These are phyloP conservation scores for Vidua chalybeata DNA, from an alignment of 2,113 vertebrate species.

Conservation along the genomic window DNA sequence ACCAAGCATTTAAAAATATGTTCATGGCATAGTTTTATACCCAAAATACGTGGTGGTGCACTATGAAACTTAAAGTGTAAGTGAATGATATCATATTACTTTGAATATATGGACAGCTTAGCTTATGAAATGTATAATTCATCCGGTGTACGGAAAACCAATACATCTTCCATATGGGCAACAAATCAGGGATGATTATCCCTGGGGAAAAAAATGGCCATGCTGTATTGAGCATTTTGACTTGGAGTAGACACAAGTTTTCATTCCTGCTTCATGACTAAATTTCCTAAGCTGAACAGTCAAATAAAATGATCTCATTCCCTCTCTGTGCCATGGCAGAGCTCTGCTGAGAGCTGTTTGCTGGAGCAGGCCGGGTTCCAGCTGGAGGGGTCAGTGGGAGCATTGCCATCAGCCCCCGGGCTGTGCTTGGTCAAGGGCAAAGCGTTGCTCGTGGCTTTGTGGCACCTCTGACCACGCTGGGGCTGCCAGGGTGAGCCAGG, in stretches of 20 bases:
- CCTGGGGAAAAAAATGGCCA: not conserved
- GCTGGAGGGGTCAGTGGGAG: not conserved
- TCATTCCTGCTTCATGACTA: conserved; percentile 49
- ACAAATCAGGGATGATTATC: conserved; percentile 51
- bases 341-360: not conserved
- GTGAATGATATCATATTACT: conserved; percentile 26
- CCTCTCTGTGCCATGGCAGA: not conserved
- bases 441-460: not conserved
- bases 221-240: conserved; percentile 30
- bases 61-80: not conserved
- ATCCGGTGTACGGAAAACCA: conserved; percentile 13
- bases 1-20: conserved; percentile 17
- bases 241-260: conserved; percentile 29
- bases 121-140: conserved; percentile 50
- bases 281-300: conserved; percentile 52
- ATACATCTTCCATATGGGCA: conserved; percentile 50
- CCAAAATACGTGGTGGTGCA: not conserved
- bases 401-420: rapidly evolving
- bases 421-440: not conserved
- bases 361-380: not conserved
- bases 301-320: conserved; percentile 37
- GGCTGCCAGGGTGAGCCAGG: not conserved
- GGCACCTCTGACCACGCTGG: rapidly evolving
- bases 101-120: conserved; percentile 9
- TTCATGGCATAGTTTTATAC: not conserved